Percentiles rank a stretch among this genome's conserved stretches.
Evolutionary conservation across 2,113 vertebrate species (phyloP).

Genomic region (Seriola quinqueradiata): DNA sequence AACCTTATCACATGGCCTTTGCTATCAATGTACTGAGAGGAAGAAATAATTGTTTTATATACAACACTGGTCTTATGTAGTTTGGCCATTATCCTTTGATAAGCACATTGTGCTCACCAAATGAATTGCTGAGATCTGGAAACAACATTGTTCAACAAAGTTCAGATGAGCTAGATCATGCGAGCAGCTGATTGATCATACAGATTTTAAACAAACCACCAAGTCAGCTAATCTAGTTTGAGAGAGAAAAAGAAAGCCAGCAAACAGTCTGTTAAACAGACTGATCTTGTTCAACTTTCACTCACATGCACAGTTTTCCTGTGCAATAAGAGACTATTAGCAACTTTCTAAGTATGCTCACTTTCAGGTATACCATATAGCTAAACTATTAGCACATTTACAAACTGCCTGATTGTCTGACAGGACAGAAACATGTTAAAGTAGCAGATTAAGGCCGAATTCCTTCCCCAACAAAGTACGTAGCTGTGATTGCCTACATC

Average conservation of each 20-base stretch:
- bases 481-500: too few relatives aligned
- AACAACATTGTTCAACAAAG: too few relatives aligned
- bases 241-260: not conserved
- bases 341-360: too few relatives aligned
- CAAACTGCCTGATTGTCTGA: not conserved
- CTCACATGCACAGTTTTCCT: not conserved
- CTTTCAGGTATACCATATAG: not conserved
- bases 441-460: not conserved
- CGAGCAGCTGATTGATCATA: not conserved
- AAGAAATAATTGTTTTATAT: too few relatives aligned
- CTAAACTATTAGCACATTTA: not conserved
- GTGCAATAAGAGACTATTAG: too few relatives aligned
- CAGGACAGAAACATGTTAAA: not conserved
- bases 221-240: not conserved
- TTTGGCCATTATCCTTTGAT: not conserved
- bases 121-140: not conserved
- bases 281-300: not conserved
- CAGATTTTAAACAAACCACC: not conserved
- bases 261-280: not conserved
- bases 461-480: not conserved
- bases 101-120: not conserved
- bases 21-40: too few relatives aligned
- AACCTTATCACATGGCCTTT: conserved; percentile 30
- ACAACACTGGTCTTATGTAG: not conserved
- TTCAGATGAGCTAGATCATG: too few relatives aligned